Evolutionary conservation across 1,140 invertebrate genomes (phyloP), one percentile per base, ranked within the genome.

Genomic region (Drosophila parvula): DNA sequence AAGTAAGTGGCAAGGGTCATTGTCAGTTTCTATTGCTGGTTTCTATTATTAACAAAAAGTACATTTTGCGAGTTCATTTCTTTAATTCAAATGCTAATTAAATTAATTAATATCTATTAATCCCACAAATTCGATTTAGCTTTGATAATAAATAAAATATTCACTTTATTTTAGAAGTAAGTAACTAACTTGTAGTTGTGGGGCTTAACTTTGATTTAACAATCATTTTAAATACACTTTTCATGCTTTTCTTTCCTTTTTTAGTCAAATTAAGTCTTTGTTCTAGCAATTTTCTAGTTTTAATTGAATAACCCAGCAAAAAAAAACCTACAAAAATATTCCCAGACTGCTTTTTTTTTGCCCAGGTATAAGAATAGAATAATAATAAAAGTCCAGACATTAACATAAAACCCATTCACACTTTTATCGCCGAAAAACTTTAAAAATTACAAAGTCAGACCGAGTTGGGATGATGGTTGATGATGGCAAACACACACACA

Each of bases 381-480:
- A 55, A 38, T 34, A 59, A 43, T 64, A 64, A 67, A 64, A 47
- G 43, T 65, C 60, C 9, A 12, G 32, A 12, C 30, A 48, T 16
- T 40, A 27, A 4, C 28, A 36, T 12, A 63, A 65, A 62, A 36
- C 32, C 12, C 43, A 48, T 64, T 64, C 61, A 61, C 56, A 64
- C 38, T 64, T 41, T 41, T 41, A 58, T 59, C 51, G 10, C 51
- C 56, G 27, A 55, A 56, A 45, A 57, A 47, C 48, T 70, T 43
- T 30, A 53, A 80, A 89, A 84, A 78, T 73, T 55, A 78, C 70
- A 73, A 82, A 51, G 41, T 36, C 32, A 22, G 32, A 55, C 50
- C 53, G 41, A 43, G 22, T 22, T 22, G 22, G 22, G 22, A 22
- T 22, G 22, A 22, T 22, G 22, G 22, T 22, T 22, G 38, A 40